Percentiles rank a stretch among this genome's conserved stretches.
phyloP scores from a whole-genome alignment of 1,140 invertebrate species.

The Macrobrachium rosenbergii region DNA sequence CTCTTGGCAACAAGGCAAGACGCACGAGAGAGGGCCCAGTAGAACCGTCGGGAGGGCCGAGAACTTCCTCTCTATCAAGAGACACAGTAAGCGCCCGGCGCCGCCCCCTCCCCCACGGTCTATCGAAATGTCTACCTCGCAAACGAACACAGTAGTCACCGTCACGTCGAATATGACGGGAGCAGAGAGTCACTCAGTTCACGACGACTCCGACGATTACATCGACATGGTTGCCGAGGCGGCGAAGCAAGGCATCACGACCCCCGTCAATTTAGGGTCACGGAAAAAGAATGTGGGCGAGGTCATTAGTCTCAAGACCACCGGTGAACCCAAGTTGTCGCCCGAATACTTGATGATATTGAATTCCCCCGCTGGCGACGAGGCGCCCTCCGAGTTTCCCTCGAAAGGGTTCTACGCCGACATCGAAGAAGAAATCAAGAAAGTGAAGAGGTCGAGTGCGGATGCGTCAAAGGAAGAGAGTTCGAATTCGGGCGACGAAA shows the following conservation, averaged over 20 bases:
- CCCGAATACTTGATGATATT: slow-evolving; percentile 44
- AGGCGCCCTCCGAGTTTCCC: background rate
- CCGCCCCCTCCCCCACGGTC: slow-evolving; percentile 50
- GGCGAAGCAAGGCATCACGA: background rate
- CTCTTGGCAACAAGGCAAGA: slow-evolving; percentile 51
- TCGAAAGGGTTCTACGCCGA: background rate
- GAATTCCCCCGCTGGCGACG: slow-evolving; percentile 15
- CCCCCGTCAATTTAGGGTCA: background rate
- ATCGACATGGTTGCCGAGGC: slow-evolving; percentile 44
- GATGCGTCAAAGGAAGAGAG: background rate
- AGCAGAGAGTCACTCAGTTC: slow-evolving; percentile 4
- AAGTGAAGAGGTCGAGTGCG: no score
- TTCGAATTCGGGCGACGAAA: background rate
- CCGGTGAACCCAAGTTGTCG: slow-evolving; percentile 4
- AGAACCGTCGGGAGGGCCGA: slow-evolving; percentile 21
- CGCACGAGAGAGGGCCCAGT: slow-evolving; percentile 16
- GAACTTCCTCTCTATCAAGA: slow-evolving; percentile 39
- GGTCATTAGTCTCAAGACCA: background rate
- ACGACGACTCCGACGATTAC: slow-evolving; percentile 32
- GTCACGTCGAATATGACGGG: background rate
- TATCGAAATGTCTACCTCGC: background rate
- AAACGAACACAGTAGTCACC: background rate
- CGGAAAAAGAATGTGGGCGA: background rate
- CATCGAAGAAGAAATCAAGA: background rate
- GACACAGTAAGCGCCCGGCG: slow-evolving; percentile 41